These are phyloP conservation scores for Sterna hirundo DNA, from an alignment of 2,113 vertebrate genomes.

Conservation along the genomic window DNA sequence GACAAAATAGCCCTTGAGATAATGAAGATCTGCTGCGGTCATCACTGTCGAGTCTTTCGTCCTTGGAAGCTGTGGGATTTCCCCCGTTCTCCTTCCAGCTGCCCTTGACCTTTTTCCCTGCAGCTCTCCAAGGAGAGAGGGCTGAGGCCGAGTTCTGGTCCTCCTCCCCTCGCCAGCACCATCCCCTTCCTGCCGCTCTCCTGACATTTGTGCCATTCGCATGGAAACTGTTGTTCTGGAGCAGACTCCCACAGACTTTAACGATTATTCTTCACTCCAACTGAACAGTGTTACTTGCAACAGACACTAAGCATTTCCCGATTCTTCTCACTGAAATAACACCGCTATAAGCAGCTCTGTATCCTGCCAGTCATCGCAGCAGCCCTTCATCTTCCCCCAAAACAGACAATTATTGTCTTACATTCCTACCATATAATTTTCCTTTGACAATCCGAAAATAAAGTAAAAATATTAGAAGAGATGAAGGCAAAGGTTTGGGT, in stretches of 20 bases:
- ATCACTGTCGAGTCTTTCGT: accelerated
- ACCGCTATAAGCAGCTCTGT: neutral
- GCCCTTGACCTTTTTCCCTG: neutral
- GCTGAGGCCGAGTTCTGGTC: neutral
- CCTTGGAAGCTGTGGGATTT: neutral
- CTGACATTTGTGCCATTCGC: neutral
- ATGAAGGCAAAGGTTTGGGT: neutral
- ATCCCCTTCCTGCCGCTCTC: neutral
- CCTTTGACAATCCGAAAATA: neutral
- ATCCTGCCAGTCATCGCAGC: neutral
- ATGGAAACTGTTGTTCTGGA: neutral
- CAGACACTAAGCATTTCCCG: neutral
- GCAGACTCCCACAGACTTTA: neutral
- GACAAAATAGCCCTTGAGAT: neutral
- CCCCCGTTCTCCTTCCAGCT: neutral
- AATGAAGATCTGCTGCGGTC: neutral
- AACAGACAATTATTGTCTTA: neutral
- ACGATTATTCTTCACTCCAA: neutral
- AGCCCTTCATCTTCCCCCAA: neutral
- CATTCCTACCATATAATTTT: neutral
- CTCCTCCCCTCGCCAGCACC: neutral
- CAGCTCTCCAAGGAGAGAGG: neutral
- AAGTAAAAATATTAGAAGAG: neutral
- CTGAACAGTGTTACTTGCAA: neutral
- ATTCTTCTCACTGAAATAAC: neutral